Evolutionary conservation across 1,140 invertebrate genomes (phyloP).

Genomic region (Drosophila aff.): DNA sequence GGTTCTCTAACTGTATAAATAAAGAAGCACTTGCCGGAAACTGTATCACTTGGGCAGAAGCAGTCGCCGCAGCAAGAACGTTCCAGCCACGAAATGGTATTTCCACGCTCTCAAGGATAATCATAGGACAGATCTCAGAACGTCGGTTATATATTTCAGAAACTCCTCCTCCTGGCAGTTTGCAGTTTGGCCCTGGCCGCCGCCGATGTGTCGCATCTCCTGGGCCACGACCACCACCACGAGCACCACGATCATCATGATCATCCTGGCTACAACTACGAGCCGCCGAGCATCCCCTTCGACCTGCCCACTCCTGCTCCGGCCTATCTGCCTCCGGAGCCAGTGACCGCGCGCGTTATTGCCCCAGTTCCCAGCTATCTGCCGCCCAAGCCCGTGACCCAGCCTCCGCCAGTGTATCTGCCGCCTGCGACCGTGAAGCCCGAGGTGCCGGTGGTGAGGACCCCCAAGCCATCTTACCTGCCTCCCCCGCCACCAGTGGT

Average conservation of each 20-base stretch:
- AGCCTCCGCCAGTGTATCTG: slow-evolving; percentile 21
- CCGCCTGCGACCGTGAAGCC: slow-evolving; percentile 27
- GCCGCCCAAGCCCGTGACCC: slow-evolving; percentile 43
- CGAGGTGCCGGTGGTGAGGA: slow-evolving; percentile 24
- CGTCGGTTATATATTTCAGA: slow-evolving; percentile 38
- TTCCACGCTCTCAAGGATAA: neutral
- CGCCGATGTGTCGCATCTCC: slow-evolving; percentile 75
- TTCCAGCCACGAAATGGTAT: slow-evolving; percentile 60
- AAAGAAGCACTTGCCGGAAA: slow-evolving; percentile 79
- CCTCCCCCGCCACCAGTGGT: slow-evolving; percentile 24
- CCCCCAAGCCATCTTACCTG: slow-evolving; percentile 32
- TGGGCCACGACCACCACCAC: slow-evolving; percentile 63
- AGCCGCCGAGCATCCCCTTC: slow-evolving; percentile 64
- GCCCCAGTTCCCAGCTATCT: slow-evolving; percentile 57
- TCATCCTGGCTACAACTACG: slow-evolving; percentile 73
- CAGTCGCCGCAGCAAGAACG: slow-evolving; percentile 65
- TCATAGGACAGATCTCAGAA: neutral
- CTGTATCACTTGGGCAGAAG: slow-evolving; percentile 74
- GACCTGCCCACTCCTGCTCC: slow-evolving; percentile 63
- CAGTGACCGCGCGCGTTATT: slow-evolving; percentile 21
- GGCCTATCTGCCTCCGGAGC: slow-evolving; percentile 50
- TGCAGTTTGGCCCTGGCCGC: slow-evolving; percentile 64
- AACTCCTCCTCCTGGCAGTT: slow-evolving; percentile 64
- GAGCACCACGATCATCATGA: slow-evolving; percentile 63
- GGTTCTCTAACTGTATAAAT: slow-evolving; percentile 75